Conservation (phyloP, 2,797 vertebrate genomes). For the Chiroxiphia lanceolata region DNA sequence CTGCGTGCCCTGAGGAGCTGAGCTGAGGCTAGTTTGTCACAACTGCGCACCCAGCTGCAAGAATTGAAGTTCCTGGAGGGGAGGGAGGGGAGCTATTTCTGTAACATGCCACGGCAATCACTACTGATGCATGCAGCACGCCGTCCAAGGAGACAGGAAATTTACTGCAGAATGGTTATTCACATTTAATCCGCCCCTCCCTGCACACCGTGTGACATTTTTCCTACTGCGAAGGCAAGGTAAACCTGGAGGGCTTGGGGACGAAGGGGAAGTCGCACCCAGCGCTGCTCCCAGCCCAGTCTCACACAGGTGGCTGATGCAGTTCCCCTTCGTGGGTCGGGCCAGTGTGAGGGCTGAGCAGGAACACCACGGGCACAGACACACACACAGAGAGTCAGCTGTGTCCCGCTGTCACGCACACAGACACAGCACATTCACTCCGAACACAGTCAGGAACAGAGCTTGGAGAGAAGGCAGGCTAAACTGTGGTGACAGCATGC, state of each 20-base stretch:
- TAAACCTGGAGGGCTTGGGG: background rate
- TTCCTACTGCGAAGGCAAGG: background rate
- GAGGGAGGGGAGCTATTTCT: slow-evolving; percentile 27
- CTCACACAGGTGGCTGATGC: background rate
- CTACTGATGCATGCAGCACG: background rate
- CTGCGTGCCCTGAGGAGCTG: background rate
- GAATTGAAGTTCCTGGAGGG: background rate
- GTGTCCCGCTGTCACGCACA: background rate
- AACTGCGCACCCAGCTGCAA: background rate
- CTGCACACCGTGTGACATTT: background rate
- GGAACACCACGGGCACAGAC: rapidly evolving
- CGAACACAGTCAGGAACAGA: background rate
- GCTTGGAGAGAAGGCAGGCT: background rate
- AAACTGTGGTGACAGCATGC: background rate
- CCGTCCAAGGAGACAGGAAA: background rate
- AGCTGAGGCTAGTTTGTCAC: background rate
- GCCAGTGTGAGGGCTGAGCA: background rate
- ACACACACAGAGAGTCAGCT: background rate
- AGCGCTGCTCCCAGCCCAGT: background rate
- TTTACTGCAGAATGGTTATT: background rate
- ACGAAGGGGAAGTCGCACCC: background rate
- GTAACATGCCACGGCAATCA: background rate
- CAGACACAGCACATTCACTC: too few relatives aligned
- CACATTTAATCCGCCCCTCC: background rate
- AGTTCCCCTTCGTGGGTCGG: background rate